Evolutionary conservation across 2,113 vertebrate genomes (phyloP), one percentile per base, ranked within the genome.

Genomic region (Oxyura jamaicensis): DNA sequence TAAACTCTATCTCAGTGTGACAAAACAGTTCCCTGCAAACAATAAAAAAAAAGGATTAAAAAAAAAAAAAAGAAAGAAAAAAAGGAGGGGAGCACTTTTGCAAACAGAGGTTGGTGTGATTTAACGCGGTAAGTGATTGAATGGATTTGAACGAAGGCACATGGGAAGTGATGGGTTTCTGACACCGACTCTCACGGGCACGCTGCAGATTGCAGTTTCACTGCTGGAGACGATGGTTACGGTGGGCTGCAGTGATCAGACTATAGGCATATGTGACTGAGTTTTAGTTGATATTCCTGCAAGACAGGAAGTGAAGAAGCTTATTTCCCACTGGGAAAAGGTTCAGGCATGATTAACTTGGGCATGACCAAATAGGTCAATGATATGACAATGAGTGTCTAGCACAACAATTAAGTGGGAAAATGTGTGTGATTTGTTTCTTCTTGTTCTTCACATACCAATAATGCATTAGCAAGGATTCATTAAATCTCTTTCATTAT

Each of bases 331-430:
- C 98, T 97, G 98, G 98, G 98, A 97, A 85, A 98, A 98, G 97
- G 97, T 97, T 98, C 98, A 98, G 98, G 98, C 97, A 97, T 98
- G 98, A 98, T 98, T 98, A 98, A 98, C 97, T 98, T 98, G 96
- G 97, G 98, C 98, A 97, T 98, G 98, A 98, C 98, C 98, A 98
- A 98, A 98, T 96, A 98, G 98, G 98, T 98, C 98, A 98, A 97
- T 98, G 97, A 98, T 97, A 98, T 97, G 98, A 98, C 98, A 97
- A 96, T 97, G 93, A 97, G 97, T 96, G 97, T 97, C 97, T 97
- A 98, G 98, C 97, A 98, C 97, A 97, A 98, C 98, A 98, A 98
- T 98, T 98, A 98, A 98, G 96, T 98, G 96, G 95, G 93, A 92
- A 98, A 98, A 97, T 96, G 77, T 97, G 95, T 97, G 96, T 94